Evolutionary conservation across 1,140 invertebrate species (phyloP).

Genomic region (Ceratina calcarata): DNA sequence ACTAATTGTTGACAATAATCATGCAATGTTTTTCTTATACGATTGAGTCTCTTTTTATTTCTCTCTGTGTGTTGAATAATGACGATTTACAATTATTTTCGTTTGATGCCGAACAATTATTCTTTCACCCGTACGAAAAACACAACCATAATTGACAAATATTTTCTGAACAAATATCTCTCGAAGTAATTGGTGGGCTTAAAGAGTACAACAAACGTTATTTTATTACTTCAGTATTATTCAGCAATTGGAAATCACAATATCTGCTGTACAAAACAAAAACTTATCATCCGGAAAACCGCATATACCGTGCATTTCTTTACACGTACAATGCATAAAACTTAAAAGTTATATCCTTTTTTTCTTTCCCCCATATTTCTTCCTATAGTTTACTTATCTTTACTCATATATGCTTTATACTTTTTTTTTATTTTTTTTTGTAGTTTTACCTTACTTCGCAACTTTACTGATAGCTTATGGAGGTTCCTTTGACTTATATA

Average conservation of each 20-base stretch:
- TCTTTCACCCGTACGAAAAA: conserved; percentile 15
- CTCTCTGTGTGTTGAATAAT: conserved; percentile 6
- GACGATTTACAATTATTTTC: conserved; percentile 25
- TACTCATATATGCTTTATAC: conserved; percentile 48
- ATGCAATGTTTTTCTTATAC: conserved; percentile 7
- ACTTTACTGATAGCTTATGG: conserved; percentile 54
- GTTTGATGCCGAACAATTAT: not conserved
- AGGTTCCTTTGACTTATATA: conserved; percentile 54
- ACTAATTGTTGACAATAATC: conserved; percentile 14
- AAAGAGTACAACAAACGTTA: conserved; percentile 44
- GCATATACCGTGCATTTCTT: conserved; percentile 63
- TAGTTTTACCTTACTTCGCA: conserved; percentile 51
- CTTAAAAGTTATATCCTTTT: conserved; percentile 65
- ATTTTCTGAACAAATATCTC: not conserved
- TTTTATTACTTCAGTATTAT: conserved; percentile 59
- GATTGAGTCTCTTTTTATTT: conserved; percentile 28
- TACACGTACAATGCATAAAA: conserved; percentile 57
- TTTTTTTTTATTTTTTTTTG: conserved; percentile 48
- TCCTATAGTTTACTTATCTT: conserved; percentile 43
- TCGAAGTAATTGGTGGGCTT: conserved; percentile 29
- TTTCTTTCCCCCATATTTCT: conserved; percentile 49
- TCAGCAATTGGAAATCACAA: conserved; percentile 72
- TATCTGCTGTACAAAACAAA: conserved; percentile 76
- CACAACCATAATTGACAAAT: conserved; percentile 39
- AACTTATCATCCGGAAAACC: conserved; percentile 71